Conservation (phyloP, 2,113 vertebrate species). For the Orientallactaga bullata region DNA sequence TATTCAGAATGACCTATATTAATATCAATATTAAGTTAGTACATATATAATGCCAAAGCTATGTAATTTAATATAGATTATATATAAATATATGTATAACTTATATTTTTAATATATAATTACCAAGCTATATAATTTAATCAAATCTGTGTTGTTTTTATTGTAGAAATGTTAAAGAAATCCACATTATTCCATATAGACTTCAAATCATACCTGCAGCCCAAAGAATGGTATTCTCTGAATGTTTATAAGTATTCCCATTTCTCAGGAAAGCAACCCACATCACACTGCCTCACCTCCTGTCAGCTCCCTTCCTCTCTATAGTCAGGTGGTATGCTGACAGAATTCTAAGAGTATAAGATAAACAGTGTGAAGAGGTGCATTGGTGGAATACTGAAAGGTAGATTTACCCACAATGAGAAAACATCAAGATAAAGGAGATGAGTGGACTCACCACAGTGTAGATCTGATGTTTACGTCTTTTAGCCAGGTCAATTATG, state of each 20-base stretch:
- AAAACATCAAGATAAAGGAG: not conserved
- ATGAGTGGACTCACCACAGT: constrained; percentile 92
- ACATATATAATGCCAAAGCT: not conserved
- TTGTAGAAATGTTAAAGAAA: constrained; percentile 67
- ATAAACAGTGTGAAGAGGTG: not conserved
- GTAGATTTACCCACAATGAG: not conserved
- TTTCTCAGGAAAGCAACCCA: not conserved
- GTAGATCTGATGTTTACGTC: constrained; percentile 98
- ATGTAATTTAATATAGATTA: too few species aligned
- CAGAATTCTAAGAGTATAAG: not conserved
- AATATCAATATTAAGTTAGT: not conserved
- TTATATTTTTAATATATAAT: not conserved
- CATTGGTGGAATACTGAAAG: not conserved
- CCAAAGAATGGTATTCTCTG: not conserved
- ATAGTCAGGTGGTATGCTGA: constrained; percentile 12
- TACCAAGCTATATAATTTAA: not conserved
- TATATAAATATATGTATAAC: too few species aligned
- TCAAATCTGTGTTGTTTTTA: constrained; percentile 89
- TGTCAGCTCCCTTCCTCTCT: not conserved
- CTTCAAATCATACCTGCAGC: not conserved
- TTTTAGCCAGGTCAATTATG: constrained; percentile 97
- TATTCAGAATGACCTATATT: not conserved
- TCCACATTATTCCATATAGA: not conserved
- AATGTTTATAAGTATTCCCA: not conserved
- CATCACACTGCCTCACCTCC: not conserved